Percentiles rank a stretch among this genome's conserved stretches.
Conservation (phyloP, 2,113 vertebrate genomes). For the Hemibagrus wyckioides region DNA sequence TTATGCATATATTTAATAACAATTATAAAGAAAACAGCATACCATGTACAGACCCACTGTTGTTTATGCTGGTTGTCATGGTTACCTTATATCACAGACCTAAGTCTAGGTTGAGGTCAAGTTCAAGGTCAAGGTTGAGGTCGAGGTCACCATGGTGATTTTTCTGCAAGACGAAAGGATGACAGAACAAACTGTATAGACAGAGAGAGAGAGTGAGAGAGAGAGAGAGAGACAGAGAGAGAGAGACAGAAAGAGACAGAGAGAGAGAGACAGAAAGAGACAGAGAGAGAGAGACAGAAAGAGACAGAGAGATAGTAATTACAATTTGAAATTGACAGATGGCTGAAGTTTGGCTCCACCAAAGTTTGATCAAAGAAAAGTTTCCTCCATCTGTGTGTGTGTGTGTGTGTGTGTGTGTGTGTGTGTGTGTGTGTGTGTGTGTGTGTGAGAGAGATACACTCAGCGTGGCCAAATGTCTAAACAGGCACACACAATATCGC, state of each 20-base stretch:
- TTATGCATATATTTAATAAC: not conserved
- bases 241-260: not conserved
- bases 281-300: not conserved
- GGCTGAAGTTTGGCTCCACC: conserved; percentile 27
- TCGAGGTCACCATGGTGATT: not conserved
- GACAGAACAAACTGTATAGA: not conserved
- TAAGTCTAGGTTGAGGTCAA: not conserved
- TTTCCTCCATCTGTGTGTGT: conserved; percentile 7
- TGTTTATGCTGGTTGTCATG: not conserved
- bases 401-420: conserved; percentile 4
- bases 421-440: not conserved
- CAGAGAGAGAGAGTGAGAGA: not conserved
- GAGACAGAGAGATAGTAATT: not conserved
- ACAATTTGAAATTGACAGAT: conserved; percentile 31
- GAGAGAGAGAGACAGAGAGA: not conserved
- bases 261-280: not conserved
- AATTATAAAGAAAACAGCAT: not conserved
- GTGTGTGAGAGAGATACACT: not conserved
- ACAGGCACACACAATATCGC: conserved; percentile 23
- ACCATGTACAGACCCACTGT: not conserved
- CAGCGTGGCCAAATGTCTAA: conserved; percentile 20
- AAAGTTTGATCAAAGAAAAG: conserved; percentile 32
- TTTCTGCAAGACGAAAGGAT: not conserved
- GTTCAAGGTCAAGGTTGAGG: not conserved
- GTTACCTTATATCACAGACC: not conserved